These are phyloP conservation scores for Ophiothrix spiculata DNA, from an alignment of 35 echinoderm and acorn worm genomes.

Conservation along the genomic window DNA sequence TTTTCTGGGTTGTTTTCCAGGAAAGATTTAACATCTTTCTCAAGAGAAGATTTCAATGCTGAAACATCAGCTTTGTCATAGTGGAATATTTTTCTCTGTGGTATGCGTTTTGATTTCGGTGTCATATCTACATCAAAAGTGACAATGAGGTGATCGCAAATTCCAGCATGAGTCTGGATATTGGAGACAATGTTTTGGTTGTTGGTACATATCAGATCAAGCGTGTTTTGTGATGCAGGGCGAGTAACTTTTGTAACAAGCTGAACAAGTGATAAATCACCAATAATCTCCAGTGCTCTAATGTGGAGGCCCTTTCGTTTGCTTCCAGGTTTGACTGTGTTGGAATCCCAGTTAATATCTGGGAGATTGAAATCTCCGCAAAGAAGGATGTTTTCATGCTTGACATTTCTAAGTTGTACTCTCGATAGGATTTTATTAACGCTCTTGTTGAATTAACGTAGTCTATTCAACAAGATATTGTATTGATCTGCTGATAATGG, in stretches of 20 bases:
- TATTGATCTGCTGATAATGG: too few species aligned
- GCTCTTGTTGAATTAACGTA: too few species aligned
- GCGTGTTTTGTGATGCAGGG: not conserved
- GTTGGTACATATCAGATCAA: constrained; percentile 1
- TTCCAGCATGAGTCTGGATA: not conserved
- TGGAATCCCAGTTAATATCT: not conserved
- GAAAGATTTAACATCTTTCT: not conserved
- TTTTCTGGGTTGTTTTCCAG: not conserved
- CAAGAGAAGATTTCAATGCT: not conserved
- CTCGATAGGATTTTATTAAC: not conserved
- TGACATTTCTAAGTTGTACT: not conserved
- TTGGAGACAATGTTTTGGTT: constrained; percentile 7
- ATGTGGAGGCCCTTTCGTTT: constrained; percentile 14
- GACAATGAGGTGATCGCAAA: not conserved
- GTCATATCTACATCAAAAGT: constrained; percentile 36
- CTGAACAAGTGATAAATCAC: constrained; percentile 2
- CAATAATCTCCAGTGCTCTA: constrained; percentile 10
- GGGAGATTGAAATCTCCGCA: not conserved
- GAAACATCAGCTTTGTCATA: constrained; percentile 8
- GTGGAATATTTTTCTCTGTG: constrained; percentile 13
- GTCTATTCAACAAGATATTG: too few species aligned
- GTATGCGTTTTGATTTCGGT: constrained; percentile 17
- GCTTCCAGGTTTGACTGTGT: not conserved
- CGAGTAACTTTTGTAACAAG: not conserved
- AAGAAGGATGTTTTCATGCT: not conserved